These are phyloP conservation scores for Hyperopisus bebe DNA, from an alignment of 2,113 vertebrate species.

Conservation along the genomic window DNA sequence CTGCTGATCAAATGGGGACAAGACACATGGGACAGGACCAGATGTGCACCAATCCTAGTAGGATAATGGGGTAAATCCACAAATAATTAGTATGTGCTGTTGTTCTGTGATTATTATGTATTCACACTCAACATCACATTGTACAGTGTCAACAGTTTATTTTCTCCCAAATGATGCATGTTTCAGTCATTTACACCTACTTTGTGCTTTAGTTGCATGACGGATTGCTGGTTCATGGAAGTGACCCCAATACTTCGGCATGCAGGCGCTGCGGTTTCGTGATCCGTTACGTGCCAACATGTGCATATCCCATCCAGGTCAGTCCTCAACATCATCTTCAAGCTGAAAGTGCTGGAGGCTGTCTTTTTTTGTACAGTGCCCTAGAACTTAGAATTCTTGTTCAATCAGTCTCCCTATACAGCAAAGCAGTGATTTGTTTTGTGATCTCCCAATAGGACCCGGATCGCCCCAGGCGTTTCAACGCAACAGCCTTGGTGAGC, in stretches of 20 bases:
- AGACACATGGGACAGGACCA: neutral
- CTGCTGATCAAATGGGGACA: neutral
- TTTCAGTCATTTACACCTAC: neutral
- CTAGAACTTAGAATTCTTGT: neutral
- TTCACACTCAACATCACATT: neutral
- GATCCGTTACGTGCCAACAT: conserved; percentile 64
- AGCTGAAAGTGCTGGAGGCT: neutral
- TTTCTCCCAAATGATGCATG: neutral
- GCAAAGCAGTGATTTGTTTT: neutral
- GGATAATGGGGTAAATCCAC: neutral
- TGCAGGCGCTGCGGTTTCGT: conserved; percentile 67
- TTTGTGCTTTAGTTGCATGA: conserved; percentile 58
- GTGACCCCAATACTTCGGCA: conserved; percentile 63
- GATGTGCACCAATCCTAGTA: neutral
- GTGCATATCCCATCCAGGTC: conserved; percentile 58
- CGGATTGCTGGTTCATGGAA: conserved; percentile 66
- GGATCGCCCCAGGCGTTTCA: conserved; percentile 56
- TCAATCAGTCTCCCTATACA: neutral
- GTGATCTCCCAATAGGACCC: conserved; percentile 49
- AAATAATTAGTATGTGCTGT: neutral
- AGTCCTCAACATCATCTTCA: conserved; percentile 13
- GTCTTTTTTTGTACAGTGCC: neutral
- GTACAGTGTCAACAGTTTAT: neutral
- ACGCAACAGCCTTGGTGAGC: conserved; percentile 49
- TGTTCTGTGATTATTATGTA: neutral